A percentile compares a stretch with the other conserved stretches of the same genome.
Evolutionary conservation across 2,888 invertebrate genomes (phyloP).

Genomic region (Yponomeuta cagnagella): DNA sequence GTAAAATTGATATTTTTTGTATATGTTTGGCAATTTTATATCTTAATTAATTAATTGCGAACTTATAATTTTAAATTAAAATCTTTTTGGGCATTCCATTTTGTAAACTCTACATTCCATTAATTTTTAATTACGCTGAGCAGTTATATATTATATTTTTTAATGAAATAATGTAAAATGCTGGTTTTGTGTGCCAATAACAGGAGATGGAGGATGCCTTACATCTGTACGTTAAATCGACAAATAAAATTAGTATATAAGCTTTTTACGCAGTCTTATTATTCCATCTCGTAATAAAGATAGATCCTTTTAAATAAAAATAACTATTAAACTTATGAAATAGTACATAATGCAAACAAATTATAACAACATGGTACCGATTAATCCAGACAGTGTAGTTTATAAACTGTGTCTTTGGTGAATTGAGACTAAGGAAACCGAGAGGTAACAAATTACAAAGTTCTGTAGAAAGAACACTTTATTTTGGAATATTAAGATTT

Average conservation of each 20-base stretch:
- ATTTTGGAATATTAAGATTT: slow-evolving; percentile 44
- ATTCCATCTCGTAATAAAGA: neutral
- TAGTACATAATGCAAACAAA: neutral
- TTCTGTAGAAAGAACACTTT: slow-evolving; percentile 45
- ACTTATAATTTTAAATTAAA: neutral
- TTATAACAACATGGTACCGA: neutral
- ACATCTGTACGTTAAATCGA: slow-evolving; percentile 72
- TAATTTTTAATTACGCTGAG: slow-evolving; percentile 41
- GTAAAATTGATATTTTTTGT: slow-evolving; percentile 36
- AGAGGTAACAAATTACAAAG: slow-evolving; percentile 7
- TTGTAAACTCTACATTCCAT: slow-evolving; percentile 53
- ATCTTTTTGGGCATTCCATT: slow-evolving; percentile 14
- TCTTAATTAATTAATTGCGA: neutral
- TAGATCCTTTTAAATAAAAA: neutral
- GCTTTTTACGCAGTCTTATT: slow-evolving; percentile 56
- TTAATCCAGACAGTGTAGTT: neutral
- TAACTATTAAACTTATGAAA: neutral
- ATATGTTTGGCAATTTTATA: slow-evolving; percentile 34
- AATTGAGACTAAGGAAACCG: neutral
- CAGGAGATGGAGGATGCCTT: slow-evolving; percentile 66
- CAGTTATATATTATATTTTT: slow-evolving; percentile 26
- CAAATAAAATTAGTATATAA: slow-evolving; percentile 72
- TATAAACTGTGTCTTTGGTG: neutral
- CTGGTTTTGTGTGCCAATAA: slow-evolving; percentile 70
- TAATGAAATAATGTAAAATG: slow-evolving; percentile 30